Evolutionary conservation across 2,113 vertebrate genomes (phyloP).

Genomic region (Macrotis lagotis): DNA sequence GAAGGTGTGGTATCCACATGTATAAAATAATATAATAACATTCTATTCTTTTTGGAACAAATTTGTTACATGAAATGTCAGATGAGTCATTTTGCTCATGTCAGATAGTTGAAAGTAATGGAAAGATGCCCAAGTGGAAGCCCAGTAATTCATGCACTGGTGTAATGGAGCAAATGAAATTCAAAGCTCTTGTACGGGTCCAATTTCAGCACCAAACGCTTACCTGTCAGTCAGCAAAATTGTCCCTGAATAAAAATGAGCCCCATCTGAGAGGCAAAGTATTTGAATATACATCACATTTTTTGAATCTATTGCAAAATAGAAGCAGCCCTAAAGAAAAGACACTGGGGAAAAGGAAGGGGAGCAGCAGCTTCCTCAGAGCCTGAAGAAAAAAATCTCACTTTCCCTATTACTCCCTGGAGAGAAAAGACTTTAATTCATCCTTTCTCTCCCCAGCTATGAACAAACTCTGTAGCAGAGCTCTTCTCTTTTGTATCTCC

Average conservation of each 20-base stretch:
- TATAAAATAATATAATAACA: slow-evolving; percentile 88
- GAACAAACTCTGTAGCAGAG: slow-evolving; percentile 74
- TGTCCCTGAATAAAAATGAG: slow-evolving; percentile 90
- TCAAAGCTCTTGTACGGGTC: slow-evolving; percentile 87
- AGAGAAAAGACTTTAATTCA: slow-evolving; percentile 76
- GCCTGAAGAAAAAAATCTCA: slow-evolving; percentile 71
- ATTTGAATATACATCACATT: slow-evolving; percentile 92
- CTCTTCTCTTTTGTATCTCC: slow-evolving; percentile 18
- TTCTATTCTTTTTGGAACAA: slow-evolving; percentile 87
- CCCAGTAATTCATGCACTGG: slow-evolving; percentile 89
- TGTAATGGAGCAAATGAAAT: slow-evolving; percentile 93
- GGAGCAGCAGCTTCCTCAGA: slow-evolving; percentile 68
- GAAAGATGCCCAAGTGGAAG: slow-evolving; percentile 87
- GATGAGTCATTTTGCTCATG: slow-evolving; percentile 87
- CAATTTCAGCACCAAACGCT: slow-evolving; percentile 86
- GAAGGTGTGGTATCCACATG: slow-evolving; percentile 83
- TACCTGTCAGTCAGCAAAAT: slow-evolving; percentile 92
- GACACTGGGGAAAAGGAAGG: slow-evolving; percentile 82
- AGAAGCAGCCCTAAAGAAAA: slow-evolving; percentile 77
- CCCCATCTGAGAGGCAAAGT: slow-evolving; percentile 84
- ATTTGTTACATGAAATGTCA: slow-evolving; percentile 89
- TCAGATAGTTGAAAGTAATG: slow-evolving; percentile 90
- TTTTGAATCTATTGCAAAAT: slow-evolving; percentile 80
- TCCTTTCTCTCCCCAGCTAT: slow-evolving; percentile 67
- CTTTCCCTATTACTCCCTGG: slow-evolving; percentile 73